phyloP scores from a whole-genome alignment of 2,888 invertebrate genomes.

The Himalopsyche anomala region DNA sequence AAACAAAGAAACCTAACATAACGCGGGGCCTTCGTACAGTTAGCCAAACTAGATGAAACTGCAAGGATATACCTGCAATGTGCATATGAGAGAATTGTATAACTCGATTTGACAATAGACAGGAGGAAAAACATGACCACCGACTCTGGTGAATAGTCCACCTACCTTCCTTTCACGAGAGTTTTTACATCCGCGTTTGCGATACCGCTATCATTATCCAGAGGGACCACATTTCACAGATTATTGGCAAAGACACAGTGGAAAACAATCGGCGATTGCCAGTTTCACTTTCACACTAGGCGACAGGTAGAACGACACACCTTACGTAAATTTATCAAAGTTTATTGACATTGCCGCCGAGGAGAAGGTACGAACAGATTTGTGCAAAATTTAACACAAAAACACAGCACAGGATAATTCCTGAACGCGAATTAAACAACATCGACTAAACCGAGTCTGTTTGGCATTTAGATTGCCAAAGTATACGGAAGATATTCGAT shows the following conservation, averaged over 20 bases:
- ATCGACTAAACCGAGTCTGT: conserved; percentile 32
- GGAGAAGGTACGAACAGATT: conserved; percentile 60
- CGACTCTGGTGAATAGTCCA: conserved; percentile 37
- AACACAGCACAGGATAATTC: conserved; percentile 44
- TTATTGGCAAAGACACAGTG: conserved; percentile 27
- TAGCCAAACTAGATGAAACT: not conserved
- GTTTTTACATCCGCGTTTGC: conserved; percentile 52
- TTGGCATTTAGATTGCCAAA: conserved; percentile 54
- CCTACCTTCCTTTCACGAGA: conserved; percentile 64
- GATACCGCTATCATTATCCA: conserved; percentile 51
- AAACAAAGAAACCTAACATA: conserved; percentile 54
- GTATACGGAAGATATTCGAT: conserved; percentile 52
- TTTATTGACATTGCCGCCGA: conserved; percentile 61
- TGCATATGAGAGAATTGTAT: not conserved
- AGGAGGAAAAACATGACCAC: conserved; percentile 54
- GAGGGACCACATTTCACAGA: conserved; percentile 56
- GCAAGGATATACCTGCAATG: not conserved
- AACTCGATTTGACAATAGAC: conserved; percentile 23
- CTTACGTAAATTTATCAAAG: conserved; percentile 63
- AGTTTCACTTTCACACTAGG: conserved; percentile 57
- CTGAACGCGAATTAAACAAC: conserved; percentile 7
- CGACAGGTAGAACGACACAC: conserved; percentile 62
- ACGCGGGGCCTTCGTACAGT: not conserved
- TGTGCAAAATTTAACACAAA: conserved; percentile 60
- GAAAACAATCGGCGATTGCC: conserved; percentile 54